Evolutionary conservation across 2,888 invertebrate genomes (phyloP).

Genomic region (Polymixis flavicincta): DNA sequence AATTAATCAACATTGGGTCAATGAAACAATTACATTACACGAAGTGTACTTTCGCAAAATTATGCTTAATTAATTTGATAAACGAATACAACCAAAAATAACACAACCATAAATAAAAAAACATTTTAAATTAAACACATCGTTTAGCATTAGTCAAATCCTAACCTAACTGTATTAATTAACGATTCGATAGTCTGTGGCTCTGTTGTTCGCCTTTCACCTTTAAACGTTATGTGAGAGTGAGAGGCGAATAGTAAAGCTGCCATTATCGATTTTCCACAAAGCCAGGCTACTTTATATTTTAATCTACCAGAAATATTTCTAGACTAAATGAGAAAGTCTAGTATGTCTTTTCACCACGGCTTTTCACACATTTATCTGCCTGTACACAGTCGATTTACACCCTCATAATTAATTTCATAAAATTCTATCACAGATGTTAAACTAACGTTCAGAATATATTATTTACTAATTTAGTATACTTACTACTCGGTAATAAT

Average conservation of each 20-base stretch:
- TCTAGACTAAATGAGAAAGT: slow-evolving; percentile 34
- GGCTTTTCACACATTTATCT: slow-evolving; percentile 45
- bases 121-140: not conserved
- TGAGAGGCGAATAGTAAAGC: slow-evolving; percentile 19
- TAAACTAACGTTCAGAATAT: slow-evolving; percentile 60
- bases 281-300: slow-evolving; percentile 1
- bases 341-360: slow-evolving; percentile 20
- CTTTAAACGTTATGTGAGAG: slow-evolving; percentile 6
- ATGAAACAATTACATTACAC: slow-evolving; percentile 10
- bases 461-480: slow-evolving; percentile 52
- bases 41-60: slow-evolving; percentile 39
- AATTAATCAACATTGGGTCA: slow-evolving; percentile 15
- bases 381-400: slow-evolving; percentile 48
- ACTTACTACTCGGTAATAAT: slow-evolving; percentile 44
- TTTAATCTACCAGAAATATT: slow-evolving; percentile 23
- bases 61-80: slow-evolving; percentile 31
- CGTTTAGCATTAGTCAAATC: not conserved
- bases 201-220: slow-evolving; percentile 15
- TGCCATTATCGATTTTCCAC: slow-evolving; percentile 12
- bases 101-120: slow-evolving; percentile 53
- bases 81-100: slow-evolving; percentile 38
- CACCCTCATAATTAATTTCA: slow-evolving; percentile 59
- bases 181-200: slow-evolving; percentile 35
- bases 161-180: not conserved
- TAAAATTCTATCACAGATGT: slow-evolving; percentile 74